Evolutionary conservation across 2,888 invertebrate species (phyloP), one percentile per base, ranked within the genome.

Genomic region (Glyphotaelius pellucidus): DNA sequence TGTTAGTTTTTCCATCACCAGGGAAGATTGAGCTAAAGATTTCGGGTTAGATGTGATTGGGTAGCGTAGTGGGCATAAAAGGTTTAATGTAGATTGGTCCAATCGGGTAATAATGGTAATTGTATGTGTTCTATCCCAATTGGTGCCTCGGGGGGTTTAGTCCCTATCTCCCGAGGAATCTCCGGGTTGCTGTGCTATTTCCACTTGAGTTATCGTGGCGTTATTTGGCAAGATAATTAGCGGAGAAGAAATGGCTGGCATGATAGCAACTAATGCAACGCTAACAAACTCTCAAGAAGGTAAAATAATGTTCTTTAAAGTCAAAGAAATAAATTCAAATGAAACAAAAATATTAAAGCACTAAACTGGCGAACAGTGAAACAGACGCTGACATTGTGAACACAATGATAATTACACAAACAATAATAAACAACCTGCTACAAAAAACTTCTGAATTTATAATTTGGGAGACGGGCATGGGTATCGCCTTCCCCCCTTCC

Each of bases 101-200:
- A 67, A 67, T 67, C 32, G 81, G 81, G 81, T 83, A 83, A 83
- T 83, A 83, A 83, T 83, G 81, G 81, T 83, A 83, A 83, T 83
- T 83, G 81, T 31, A 32, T 83, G 81, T 83, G 81, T 83, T 83
- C 32, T 32, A 35, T 35, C 32, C 32, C 81, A 83, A 35, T 67
- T 67, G 67, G 32, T 32, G 81, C 32, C 81, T 83, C 32, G 81
- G 15, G 81, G 67, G 32, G 9, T 32, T 81, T 83, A 30, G 30
- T n/a, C 32, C 32, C 32, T 81, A 81, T 81, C 32, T 81, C 81
- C 81, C 32, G 4, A 32, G 31, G 32, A 83, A 83, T 67, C 67
- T 67, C 67, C 25, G n/a, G 67, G 67, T 25, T 67, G 67, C 67
- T 67, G 67, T 67, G 67, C 67, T 67, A n/a, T 67, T 67, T n/a